Evolutionary conservation across 2,797 vertebrate species (phyloP).

Genomic region (Eutrigla gurnardus): DNA sequence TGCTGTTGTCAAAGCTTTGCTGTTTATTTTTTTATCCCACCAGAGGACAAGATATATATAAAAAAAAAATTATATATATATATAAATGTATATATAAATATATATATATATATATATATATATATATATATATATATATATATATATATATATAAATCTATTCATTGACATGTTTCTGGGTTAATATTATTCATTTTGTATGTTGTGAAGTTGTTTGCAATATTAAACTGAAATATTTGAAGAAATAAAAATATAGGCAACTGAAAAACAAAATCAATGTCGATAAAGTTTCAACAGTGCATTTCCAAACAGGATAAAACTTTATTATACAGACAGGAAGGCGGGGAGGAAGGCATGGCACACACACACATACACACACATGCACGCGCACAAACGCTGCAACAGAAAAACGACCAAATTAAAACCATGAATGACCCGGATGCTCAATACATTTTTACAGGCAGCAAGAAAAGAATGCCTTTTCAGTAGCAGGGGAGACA

Average conservation of each 20-base stretch:
- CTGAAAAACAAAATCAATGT: slow-evolving; percentile 91
- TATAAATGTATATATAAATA: slow-evolving; percentile 72
- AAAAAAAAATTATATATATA: slow-evolving; percentile 56
- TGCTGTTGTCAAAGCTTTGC: slow-evolving; percentile 99
- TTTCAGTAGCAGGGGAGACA: neutral
- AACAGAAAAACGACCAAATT: neutral
- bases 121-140: slow-evolving; percentile 61
- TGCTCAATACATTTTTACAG: neutral
- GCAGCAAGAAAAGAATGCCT: slow-evolving; percentile 2
- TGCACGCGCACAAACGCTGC: slow-evolving; percentile 5
- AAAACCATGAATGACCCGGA: slow-evolving; percentile 5
- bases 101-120: slow-evolving; percentile 47
- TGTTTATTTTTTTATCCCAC: slow-evolving; percentile 95
- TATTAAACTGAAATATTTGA: slow-evolving; percentile 97
- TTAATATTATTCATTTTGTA: slow-evolving; percentile 95
- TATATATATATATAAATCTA: slow-evolving; percentile 84
- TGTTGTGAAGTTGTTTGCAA: slow-evolving; percentile 98
- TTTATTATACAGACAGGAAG: slow-evolving; percentile 29
- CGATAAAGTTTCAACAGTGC: slow-evolving; percentile 86
- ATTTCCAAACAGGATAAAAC: slow-evolving; percentile 72
- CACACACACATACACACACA: slow-evolving; percentile 30
- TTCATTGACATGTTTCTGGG: slow-evolving; percentile 92
- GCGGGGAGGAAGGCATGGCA: slow-evolving; percentile 10
- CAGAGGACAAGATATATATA: slow-evolving; percentile 86
- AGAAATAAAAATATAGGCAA: slow-evolving; percentile 96